A percentile compares a stretch with the other conserved stretches of the same genome.
These are phyloP conservation scores for Drosophila nannoptera DNA, from an alignment of 1,140 invertebrate species.

Conservation along the genomic window DNA sequence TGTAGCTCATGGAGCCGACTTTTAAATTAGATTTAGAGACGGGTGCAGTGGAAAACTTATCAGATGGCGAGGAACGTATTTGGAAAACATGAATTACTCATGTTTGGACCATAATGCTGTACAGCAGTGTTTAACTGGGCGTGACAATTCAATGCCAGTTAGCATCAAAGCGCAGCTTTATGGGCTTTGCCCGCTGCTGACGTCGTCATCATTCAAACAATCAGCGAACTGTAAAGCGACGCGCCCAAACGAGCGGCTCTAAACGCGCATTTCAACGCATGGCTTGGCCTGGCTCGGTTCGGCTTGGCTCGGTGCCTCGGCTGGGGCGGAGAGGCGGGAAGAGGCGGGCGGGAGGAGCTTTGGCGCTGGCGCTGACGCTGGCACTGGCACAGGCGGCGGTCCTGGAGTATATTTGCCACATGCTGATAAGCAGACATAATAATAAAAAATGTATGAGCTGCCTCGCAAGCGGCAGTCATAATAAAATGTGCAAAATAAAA, in stretches of 20 bases:
- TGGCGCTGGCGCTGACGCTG: slow-evolving; percentile 23
- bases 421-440: slow-evolving; percentile 77
- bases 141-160: slow-evolving; percentile 68
- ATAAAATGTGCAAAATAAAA: slow-evolving; percentile 78
- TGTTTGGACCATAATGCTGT: slow-evolving; percentile 13
- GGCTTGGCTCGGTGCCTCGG: slow-evolving; percentile 6
- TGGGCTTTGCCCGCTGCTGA: slow-evolving; percentile 53
- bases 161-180: slow-evolving; percentile 54
- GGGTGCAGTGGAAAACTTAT: background rate
- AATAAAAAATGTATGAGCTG: slow-evolving; percentile 76
- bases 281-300: slow-evolving; percentile 38
- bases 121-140: slow-evolving; percentile 59
- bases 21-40: too few relatives aligned
- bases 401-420: slow-evolving; percentile 73
- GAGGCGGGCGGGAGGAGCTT: slow-evolving; percentile 4
- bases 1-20: too few relatives aligned
- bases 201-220: slow-evolving; percentile 72
- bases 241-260: slow-evolving; percentile 69
- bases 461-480: slow-evolving; percentile 68
- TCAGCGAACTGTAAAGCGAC: slow-evolving; percentile 73
- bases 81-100: slow-evolving; percentile 18
- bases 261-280: slow-evolving; percentile 75
- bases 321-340: background rate
- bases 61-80: background rate
- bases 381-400: slow-evolving; percentile 33